Percentiles rank a stretch among this genome's conserved stretches.
These are phyloP conservation scores for Amorpha juglandis DNA, from an alignment of 2,888 invertebrate genomes.

Conservation along the genomic window DNA sequence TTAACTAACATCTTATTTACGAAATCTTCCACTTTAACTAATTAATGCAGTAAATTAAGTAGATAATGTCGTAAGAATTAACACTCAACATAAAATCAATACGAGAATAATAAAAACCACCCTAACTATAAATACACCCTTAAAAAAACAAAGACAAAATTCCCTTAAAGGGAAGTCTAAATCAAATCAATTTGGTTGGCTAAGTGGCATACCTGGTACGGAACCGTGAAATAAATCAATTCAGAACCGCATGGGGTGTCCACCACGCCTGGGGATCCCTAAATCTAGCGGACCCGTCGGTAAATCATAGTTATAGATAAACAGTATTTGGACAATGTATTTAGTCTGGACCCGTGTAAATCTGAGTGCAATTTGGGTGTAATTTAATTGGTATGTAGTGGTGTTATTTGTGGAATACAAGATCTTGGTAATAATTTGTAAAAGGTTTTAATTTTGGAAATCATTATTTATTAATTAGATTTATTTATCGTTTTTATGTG, in stretches of 20 bases:
- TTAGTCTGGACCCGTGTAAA: constrained; percentile 5
- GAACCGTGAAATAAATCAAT: constrained; percentile 74
- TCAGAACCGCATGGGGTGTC: constrained; percentile 71
- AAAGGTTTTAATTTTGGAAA: too few relatives aligned
- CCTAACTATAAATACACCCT: neutral
- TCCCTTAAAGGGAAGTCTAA: constrained; percentile 27
- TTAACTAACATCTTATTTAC: too few relatives aligned
- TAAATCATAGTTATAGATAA: constrained; percentile 77
- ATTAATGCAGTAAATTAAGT: too few relatives aligned
- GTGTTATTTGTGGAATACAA: neutral
- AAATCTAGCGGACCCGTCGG: constrained; percentile 68
- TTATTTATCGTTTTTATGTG: too few relatives aligned
- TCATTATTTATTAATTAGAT: too few relatives aligned
- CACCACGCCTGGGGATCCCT: constrained; percentile 71
- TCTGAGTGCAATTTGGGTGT: neutral
- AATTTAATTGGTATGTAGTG: neutral
- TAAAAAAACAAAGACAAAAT: constrained; percentile 28
- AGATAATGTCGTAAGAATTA: neutral
- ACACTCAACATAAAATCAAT: neutral
- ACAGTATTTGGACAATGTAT: constrained; percentile 39
- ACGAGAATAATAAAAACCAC: neutral
- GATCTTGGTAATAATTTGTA: neutral
- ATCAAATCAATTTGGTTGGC: constrained; percentile 55
- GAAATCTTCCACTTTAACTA: too few relatives aligned
- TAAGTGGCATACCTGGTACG: constrained; percentile 63